phyloP scores from a whole-genome alignment of 2,113 vertebrate genomes.

The Anseranas semipalmata region DNA sequence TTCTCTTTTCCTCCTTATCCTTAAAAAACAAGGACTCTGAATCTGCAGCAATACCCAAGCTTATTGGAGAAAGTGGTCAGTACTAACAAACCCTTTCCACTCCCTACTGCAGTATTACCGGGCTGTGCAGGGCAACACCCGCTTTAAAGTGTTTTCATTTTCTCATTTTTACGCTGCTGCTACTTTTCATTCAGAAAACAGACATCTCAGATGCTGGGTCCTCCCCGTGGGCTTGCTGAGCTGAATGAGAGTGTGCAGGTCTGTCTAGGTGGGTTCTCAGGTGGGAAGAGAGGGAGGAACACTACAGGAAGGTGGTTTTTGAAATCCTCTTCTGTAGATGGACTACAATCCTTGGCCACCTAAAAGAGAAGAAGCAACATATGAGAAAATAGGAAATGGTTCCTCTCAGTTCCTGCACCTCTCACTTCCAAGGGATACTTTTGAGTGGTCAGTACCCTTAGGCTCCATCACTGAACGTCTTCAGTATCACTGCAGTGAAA shows the following conservation, averaged over 20 bases:
- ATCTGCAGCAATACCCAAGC: neutral
- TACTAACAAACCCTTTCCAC: neutral
- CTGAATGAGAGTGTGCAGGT: neutral
- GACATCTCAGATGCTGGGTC: neutral
- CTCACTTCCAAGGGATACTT: neutral
- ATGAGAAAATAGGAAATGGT: neutral
- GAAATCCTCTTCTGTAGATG: neutral
- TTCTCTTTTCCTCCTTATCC: neutral
- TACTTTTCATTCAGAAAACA: neutral
- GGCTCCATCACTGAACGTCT: neutral
- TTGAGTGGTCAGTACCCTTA: neutral
- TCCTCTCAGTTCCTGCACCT: neutral
- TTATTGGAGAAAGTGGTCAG: neutral
- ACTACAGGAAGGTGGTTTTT: neutral
- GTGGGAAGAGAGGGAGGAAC: neutral
- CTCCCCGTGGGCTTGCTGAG: neutral
- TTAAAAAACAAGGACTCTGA: neutral
- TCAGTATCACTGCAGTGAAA: neutral
- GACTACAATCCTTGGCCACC: neutral
- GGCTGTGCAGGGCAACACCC: neutral
- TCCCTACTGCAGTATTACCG: conserved; percentile 54
- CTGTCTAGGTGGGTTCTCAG: neutral
- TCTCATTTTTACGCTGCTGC: conserved; percentile 1
- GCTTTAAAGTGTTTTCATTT: neutral
- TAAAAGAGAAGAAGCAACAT: neutral